A percentile compares a stretch with the other conserved stretches of the same genome.
Conservation (phyloP, 30 jellyfish, hydroid and myxozoan genomes). For the Turritopsis rubra region DNA sequence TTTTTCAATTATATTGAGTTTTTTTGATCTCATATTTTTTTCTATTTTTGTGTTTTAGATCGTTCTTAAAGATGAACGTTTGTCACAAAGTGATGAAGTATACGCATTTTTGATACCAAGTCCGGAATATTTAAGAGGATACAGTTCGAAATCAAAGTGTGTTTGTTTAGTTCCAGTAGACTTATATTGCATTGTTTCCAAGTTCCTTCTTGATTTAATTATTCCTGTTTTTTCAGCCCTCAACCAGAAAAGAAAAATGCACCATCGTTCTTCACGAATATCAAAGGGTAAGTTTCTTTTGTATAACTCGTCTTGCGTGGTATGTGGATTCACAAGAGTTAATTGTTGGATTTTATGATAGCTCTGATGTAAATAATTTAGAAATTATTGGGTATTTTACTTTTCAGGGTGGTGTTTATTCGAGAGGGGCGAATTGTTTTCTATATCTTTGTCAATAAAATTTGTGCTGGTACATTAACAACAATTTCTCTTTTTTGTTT, state of each 20-base stretch:
- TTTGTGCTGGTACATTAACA: too few relatives aligned
- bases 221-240: slow-evolving; percentile 18
- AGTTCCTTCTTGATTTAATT: not conserved
- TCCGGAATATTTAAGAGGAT: slow-evolving; percentile 80
- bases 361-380: not conserved
- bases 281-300: slow-evolving; percentile 49
- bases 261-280: slow-evolving; percentile 49
- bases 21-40: not conserved
- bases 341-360: not conserved
- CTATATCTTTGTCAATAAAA: too few relatives aligned
- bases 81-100: slow-evolving; percentile 84
- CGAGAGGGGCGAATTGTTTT: too few relatives aligned
- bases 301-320: too few relatives aligned
- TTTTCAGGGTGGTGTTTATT: too few relatives aligned
- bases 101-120: slow-evolving; percentile 89
- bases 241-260: slow-evolving; percentile 42
- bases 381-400: not conserved
- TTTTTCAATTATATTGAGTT: not conserved
- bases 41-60: slow-evolving; percentile 35
- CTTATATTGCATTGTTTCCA: not conserved
- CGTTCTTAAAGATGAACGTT: slow-evolving; percentile 66
- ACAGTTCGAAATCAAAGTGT: slow-evolving; percentile 21
- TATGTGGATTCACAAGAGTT: not conserved
- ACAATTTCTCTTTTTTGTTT: not conserved
- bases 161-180: not conserved